These are phyloP conservation scores for Malurus leucopterus DNA, from an alignment of 2,797 vertebrate genomes.

Conservation along the genomic window DNA sequence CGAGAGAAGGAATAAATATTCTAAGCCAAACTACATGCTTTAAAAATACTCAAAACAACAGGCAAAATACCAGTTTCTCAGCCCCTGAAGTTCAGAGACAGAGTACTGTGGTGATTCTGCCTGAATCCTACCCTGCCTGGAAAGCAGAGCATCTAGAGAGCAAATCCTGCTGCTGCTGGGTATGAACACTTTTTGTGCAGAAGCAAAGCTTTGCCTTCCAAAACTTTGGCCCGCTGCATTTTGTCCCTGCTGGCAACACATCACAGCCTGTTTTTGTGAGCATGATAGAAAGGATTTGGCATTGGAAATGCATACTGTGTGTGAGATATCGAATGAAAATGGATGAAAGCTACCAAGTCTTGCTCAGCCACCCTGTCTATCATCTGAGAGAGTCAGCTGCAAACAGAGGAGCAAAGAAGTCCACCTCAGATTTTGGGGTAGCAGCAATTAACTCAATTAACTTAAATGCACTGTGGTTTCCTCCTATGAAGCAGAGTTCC, in stretches of 20 bases:
- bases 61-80: background rate
- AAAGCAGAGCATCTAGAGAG: background rate
- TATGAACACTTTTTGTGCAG: background rate
- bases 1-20: background rate
- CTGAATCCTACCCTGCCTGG: background rate
- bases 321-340: background rate
- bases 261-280: constrained; percentile 1
- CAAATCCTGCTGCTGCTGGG: background rate
- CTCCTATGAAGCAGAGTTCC: background rate
- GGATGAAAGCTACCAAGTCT: background rate
- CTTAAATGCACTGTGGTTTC: background rate
- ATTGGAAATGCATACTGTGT: background rate
- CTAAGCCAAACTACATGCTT: background rate
- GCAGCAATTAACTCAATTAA: background rate
- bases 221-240: background rate
- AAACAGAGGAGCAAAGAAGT: background rate
- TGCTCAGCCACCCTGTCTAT: background rate
- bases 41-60: background rate
- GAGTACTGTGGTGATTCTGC: background rate
- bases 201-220: background rate
- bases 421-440: background rate
- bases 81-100: background rate
- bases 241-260: constrained; percentile 16
- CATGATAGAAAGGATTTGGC: constrained; percentile 33
- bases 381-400: background rate